Base-by-base conservation (phyloP, 2,888 invertebrate genomes). In the Himalopsyche tibetana region DNA sequence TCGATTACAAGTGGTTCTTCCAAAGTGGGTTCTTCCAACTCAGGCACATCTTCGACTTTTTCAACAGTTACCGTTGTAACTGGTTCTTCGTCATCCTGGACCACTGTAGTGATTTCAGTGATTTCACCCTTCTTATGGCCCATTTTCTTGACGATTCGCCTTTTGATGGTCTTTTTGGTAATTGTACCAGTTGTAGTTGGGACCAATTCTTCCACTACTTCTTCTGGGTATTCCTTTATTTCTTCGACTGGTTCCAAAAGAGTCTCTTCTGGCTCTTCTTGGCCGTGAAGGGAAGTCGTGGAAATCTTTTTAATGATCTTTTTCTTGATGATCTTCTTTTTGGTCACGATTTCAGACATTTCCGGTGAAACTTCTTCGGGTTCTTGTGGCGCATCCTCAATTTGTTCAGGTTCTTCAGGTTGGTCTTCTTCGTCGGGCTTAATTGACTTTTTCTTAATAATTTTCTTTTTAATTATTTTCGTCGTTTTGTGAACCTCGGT, bases 31-130 rank as follows among this genome's bases (percentile, higher is more conserved):
- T 88, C 81, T 40, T 89, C 87, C 84, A 86, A 28, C n/a, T 89
- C 87, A 80, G 51, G 89, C 86, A 89, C 89, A 28, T 88, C 88
- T 88, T 89, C 45, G 19, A 81, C n/a, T 4, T 8, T 55, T 81
- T 86, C 56, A n/a, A 86, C 74, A n/a, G 90, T 89, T 0, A 92
- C 90, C 0, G 91, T 91, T 0, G 91, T 91, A 0, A 91, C 89
- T 0, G 92, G 91, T 1, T 89, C 89, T 82, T 92, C 91, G 36
- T 91, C 91, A 4, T 92, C 91, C 84, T 91, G 91, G 87, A 92
- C 90, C 19, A 92, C 90, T 6, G 93, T 93, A 4, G 92, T 90
- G 17, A 92, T 92, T 89, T 92, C 92, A 1, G 94, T 93, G 11
- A 92, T 90, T 89, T 93, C 93, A 87, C 92, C 90, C 82, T 93